Base-by-base conservation (phyloP, 2,888 invertebrate species). In the Mythimna lalbum region DNA sequence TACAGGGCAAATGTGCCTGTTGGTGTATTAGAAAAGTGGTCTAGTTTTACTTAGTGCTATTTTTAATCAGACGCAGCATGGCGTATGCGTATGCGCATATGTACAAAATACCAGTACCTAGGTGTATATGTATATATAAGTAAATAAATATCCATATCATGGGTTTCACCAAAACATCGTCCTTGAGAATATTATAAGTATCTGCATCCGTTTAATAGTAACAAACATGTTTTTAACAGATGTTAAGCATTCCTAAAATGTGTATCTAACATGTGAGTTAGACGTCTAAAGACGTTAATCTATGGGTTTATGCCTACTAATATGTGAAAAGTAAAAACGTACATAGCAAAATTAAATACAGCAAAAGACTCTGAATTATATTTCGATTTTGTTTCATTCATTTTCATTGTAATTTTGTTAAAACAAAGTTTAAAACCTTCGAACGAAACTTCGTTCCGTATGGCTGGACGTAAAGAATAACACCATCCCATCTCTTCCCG, bases 211-310 rank as follows among this genome's bases (percentile, higher is more conserved):
- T 67, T 23, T n/a, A 23, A 55, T 23, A 68, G 43, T 14, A 47
- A 55, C 33, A 55, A 27, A 17, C 36, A 49, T 39, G 36, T 21
- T 49, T 19, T 23, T 49, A 57, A 56, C 56, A 69, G 70, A 56
- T 70, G 69, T n/a, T 49, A 19, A 27, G 27, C 27, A 39, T 70
- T 49, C 27, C 19, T 21, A 70, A 21, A 36, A 27, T 69, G 21
- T 21, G 14, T 14, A 55, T 55, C 36, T 43, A 43, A 49, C 17
- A 5, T 55, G 23, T 69, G 5, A 49, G 55, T 69, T n/a, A n/a
- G 43, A 7, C 0, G 36, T 5, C 17, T 12, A 10, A 19, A 19
- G 47, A 47, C 47, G 23, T 9, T 31, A n/a, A 36, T 12, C 12
- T 14, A 14, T 4, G 39, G 39, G 39, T 39, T 14, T 39, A 12